phyloP scores from a whole-genome alignment of 1,140 invertebrate genomes.

The Pomacea maculata region DNA sequence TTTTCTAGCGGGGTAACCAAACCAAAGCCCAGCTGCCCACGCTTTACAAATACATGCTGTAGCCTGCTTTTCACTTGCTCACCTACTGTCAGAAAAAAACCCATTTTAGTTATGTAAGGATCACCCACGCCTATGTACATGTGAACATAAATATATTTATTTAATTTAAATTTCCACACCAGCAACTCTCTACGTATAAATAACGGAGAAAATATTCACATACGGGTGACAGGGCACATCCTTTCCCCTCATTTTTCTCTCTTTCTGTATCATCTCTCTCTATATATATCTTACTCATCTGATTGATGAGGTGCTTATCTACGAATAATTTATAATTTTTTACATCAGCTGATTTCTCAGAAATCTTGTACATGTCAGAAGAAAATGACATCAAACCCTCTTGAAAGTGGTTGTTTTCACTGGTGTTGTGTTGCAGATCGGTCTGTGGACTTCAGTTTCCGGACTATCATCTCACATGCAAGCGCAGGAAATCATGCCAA shows the following conservation, averaged over 20 bases:
- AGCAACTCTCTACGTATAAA: neutral
- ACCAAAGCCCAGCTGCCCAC: neutral
- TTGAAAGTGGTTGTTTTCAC: neutral
- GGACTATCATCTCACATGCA: constrained; percentile 4
- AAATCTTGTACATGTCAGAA: too few species aligned
- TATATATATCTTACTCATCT: neutral
- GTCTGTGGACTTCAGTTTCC: constrained; percentile 17
- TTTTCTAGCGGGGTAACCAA: neutral
- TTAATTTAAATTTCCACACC: too few species aligned
- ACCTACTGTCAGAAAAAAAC: too few species aligned
- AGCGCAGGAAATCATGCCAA: constrained; percentile 4
- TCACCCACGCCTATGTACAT: too few species aligned
- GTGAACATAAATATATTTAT: too few species aligned
- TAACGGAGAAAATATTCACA: neutral
- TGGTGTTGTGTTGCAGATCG: constrained; percentile 1
- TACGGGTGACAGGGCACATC: neutral
- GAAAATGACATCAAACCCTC: neutral
- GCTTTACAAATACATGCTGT: too few species aligned
- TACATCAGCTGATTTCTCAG: neutral
- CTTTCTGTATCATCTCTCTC: neutral
- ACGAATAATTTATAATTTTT: neutral
- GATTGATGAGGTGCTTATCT: neutral
- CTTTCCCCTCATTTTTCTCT: too few species aligned
- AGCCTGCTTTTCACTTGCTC: too few species aligned
- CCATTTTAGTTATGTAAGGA: too few species aligned